A percentile compares a stretch with the other conserved stretches of the same genome.
phyloP scores from a whole-genome alignment of 2,888 invertebrate species.

The Cabera pusaria region DNA sequence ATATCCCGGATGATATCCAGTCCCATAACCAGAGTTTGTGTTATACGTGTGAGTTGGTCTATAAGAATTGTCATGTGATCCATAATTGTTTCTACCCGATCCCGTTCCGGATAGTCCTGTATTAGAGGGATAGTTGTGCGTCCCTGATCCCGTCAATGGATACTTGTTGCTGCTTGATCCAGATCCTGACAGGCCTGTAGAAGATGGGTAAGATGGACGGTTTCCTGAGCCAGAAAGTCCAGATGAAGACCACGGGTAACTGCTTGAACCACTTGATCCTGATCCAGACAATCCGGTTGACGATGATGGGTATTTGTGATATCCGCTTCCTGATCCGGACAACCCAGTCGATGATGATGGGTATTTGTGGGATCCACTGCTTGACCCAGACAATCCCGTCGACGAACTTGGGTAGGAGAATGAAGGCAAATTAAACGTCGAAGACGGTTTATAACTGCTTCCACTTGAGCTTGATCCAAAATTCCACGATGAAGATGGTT shows the following conservation, averaged over 20 bases:
- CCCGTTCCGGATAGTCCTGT: conserved; percentile 18
- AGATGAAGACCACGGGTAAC: conserved; percentile 21
- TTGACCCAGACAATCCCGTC: conserved; percentile 9
- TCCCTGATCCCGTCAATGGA: conserved; percentile 14
- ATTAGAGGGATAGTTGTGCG: conserved; percentile 17
- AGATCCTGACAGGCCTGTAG: too few species aligned
- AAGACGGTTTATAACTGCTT: neutral
- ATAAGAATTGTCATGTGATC: conserved; percentile 21
- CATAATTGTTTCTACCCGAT: conserved; percentile 15
- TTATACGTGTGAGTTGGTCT: conserved; percentile 29
- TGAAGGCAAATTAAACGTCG: conserved; percentile 30
- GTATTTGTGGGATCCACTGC: conserved; percentile 1
- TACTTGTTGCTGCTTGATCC: conserved; percentile 19
- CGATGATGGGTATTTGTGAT: conserved; percentile 16
- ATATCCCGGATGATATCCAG: conserved; percentile 9
- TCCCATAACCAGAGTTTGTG: conserved; percentile 28
- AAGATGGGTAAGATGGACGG: too few species aligned
- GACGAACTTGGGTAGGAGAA: conserved; percentile 28
- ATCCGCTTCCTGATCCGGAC: conserved; percentile 19
- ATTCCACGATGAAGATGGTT: conserved; percentile 23
- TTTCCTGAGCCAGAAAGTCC: conserved; percentile 18
- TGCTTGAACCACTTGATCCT: conserved; percentile 11
- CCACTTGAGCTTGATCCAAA: neutral
- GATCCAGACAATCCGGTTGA: conserved; percentile 30
- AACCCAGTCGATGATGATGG: conserved; percentile 27